These are phyloP conservation scores for Dicyrtomina minuta DNA, from an alignment of 2,888 invertebrate species.

Conservation along the genomic window DNA sequence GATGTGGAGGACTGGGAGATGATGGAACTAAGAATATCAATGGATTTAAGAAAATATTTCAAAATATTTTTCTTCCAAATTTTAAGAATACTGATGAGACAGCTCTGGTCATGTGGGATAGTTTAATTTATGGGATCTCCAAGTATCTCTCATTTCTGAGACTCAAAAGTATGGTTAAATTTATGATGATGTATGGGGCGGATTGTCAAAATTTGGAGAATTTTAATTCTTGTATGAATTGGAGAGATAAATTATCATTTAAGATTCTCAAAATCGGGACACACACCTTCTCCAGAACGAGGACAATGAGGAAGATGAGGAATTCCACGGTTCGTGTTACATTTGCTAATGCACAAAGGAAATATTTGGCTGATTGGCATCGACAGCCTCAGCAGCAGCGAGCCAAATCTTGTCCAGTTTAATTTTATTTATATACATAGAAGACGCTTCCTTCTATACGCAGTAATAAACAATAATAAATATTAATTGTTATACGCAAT, in stretches of 20 bases:
- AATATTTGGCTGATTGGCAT: not conserved
- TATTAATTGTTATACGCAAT: no score
- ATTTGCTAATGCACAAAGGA: not conserved
- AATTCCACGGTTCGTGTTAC: not conserved
- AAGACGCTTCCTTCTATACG: no score
- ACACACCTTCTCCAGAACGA: not conserved
- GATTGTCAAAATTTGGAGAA: not conserved
- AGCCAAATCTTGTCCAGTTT: no score
- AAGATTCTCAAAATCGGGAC: not conserved
- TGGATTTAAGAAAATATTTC: constrained; percentile 5
- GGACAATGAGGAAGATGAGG: no score
- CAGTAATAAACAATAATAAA: no score
- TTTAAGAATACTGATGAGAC: constrained; percentile 17
- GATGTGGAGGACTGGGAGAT: constrained; percentile 4
- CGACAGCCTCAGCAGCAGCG: no score
- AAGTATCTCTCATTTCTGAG: constrained; percentile 15
- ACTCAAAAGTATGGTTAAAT: constrained; percentile 20
- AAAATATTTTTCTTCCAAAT: constrained; percentile 25
- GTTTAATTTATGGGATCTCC: constrained; percentile 21
- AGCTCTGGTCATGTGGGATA: constrained; percentile 25
- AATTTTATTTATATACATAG: no score
- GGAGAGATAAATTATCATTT: not conserved
- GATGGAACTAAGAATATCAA: constrained; percentile 4
- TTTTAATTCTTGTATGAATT: not conserved
- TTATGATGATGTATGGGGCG: constrained; percentile 13